Evolutionary conservation across 2,113 vertebrate species (phyloP).

Genomic region (Stigmatopora argus): DNA sequence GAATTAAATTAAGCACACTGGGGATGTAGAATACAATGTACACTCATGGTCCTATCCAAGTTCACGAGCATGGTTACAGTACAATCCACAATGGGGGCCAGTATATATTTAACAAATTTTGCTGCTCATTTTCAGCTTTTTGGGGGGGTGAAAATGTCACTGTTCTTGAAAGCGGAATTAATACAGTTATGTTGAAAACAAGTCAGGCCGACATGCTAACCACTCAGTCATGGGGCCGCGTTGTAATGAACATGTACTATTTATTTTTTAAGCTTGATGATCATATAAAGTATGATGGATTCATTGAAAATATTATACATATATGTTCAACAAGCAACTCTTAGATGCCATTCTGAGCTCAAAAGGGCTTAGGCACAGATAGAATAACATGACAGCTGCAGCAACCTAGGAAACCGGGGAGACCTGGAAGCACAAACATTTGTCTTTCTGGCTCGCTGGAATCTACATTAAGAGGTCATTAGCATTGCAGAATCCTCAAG

Average conservation of each 20-base stretch:
- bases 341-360: conserved; percentile 28
- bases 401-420: conserved; percentile 39
- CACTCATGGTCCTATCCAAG: conserved; percentile 10
- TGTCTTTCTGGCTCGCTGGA: conserved; percentile 59
- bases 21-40: conserved; percentile 20
- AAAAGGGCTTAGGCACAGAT: conserved; percentile 17
- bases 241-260: not conserved
- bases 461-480: conserved; percentile 62
- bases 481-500: conserved; percentile 38
- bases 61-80: not conserved
- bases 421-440: conserved; percentile 52
- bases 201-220: not conserved
- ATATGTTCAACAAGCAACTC: conserved; percentile 26
- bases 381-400: conserved; percentile 58
- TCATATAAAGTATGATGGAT: conserved; percentile 15
- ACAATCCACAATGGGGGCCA: not conserved
- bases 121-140: not conserved
- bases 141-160: not conserved
- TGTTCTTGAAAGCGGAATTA: not conserved
- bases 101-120: not conserved
- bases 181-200: not conserved
- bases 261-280: not conserved
- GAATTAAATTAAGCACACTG: conserved; percentile 36
- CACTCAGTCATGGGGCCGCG: too few relatives aligned
- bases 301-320: conserved; percentile 38